Conservation (phyloP, 2,113 vertebrate species). For the Mastomys natalensis region DNA sequence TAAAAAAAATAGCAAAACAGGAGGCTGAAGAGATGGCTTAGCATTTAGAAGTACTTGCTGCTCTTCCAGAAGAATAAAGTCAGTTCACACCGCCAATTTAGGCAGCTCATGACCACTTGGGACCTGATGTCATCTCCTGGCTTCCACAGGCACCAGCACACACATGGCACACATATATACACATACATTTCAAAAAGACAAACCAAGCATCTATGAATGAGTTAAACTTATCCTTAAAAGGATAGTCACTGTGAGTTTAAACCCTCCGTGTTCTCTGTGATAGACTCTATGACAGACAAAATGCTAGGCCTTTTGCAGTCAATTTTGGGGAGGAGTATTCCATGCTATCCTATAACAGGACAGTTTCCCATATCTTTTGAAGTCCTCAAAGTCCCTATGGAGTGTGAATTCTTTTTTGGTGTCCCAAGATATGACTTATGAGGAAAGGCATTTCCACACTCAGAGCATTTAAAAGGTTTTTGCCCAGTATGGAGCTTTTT, state of each 20-base stretch:
- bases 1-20: not conserved
- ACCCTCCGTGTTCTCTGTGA: not conserved
- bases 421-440: not conserved
- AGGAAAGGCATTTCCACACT: not conserved
- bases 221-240: not conserved
- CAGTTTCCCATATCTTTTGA: not conserved
- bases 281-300: not conserved
- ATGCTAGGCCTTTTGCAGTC: not conserved
- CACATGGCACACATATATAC: not conserved
- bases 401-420: slow-evolving; percentile 6
- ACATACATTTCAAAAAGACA: not conserved
- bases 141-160: not conserved
- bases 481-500: not conserved
- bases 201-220: not conserved
- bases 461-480: not conserved
- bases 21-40: not conserved
- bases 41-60: not conserved
- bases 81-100: no score
- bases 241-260: not conserved
- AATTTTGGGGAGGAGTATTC: not conserved
- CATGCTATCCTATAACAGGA: not conserved
- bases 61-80: not conserved
- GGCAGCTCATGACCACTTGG: not conserved
- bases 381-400: not conserved
- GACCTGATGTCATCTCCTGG: not conserved